Conservation (phyloP, 2,797 vertebrate species). For the Takifugu ocellatus region DNA sequence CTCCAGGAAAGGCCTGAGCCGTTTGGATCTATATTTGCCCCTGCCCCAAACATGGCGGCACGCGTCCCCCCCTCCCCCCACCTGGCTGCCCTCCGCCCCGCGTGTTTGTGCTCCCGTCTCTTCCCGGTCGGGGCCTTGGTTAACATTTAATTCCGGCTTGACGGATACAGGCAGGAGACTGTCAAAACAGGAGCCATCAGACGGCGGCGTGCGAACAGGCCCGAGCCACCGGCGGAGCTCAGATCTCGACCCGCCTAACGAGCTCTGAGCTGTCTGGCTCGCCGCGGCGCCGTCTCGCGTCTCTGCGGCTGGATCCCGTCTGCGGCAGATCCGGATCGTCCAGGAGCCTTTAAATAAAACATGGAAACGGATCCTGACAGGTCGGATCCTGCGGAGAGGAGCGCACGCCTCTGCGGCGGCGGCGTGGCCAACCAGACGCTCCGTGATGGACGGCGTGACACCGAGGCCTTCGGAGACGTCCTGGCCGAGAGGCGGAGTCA, state of each 20-base stretch:
- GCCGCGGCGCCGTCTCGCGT: slow-evolving; percentile 45
- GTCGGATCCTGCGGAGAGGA: slow-evolving; percentile 32
- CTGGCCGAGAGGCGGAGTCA: too few relatives aligned
- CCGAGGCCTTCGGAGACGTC: too few relatives aligned
- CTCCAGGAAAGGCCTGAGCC: neutral
- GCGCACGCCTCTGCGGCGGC: slow-evolving; percentile 14
- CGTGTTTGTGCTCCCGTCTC: slow-evolving; percentile 64
- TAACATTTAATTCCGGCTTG: slow-evolving; percentile 69
- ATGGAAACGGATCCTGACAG: slow-evolving; percentile 63
- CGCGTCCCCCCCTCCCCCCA: slow-evolving; percentile 17
- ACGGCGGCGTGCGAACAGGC: slow-evolving; percentile 51
- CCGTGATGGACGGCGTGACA: too few relatives aligned
- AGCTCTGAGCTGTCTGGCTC: slow-evolving; percentile 62
- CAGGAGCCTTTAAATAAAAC: slow-evolving; percentile 64
- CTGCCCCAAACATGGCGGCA: slow-evolving; percentile 33
- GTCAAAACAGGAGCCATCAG: slow-evolving; percentile 57
- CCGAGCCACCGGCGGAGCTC: slow-evolving; percentile 43
- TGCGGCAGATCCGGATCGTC: slow-evolving; percentile 43
- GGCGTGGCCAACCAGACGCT: too few relatives aligned
- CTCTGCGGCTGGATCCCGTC: slow-evolving; percentile 43
- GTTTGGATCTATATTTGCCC: slow-evolving; percentile 61
- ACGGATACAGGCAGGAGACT: slow-evolving; percentile 61
- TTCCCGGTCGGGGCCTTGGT: slow-evolving; percentile 43
- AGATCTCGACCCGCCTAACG: slow-evolving; percentile 54
- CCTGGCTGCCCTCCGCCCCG: slow-evolving; percentile 50